Evolutionary conservation across 2,797 vertebrate species (phyloP).

Genomic region (Rhincodon typus): DNA sequence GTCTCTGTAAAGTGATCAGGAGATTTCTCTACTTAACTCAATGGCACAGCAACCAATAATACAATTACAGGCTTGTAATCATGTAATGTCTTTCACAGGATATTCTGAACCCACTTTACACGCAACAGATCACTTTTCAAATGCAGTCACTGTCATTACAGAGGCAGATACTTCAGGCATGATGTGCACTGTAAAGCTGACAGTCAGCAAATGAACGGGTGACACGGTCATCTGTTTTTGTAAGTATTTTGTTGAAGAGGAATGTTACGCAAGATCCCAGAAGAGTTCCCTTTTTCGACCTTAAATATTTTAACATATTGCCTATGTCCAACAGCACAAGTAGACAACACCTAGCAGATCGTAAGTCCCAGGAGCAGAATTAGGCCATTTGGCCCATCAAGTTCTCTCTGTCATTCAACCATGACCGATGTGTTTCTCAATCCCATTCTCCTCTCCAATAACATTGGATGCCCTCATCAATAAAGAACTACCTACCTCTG

Average conservation of each 20-base stretch:
- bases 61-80: background rate
- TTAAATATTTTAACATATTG: background rate
- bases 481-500: too few species aligned
- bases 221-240: background rate
- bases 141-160: background rate
- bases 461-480: too few species aligned
- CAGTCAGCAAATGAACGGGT: background rate
- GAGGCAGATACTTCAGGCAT: background rate
- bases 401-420: too few species aligned
- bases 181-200: background rate
- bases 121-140: conserved; percentile 18
- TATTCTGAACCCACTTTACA: background rate
- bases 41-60: background rate
- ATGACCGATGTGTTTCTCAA: too few species aligned
- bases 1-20: background rate
- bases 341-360: too few species aligned
- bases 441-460: too few species aligned
- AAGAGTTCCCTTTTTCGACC: background rate
- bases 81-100: conserved; percentile 29
- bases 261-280: background rate
- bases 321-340: too few species aligned
- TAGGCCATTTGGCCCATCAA: too few species aligned
- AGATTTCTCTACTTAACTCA: background rate
- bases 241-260: background rate
- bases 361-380: too few species aligned